A percentile compares a stretch with the other conserved stretches of the same genome.
Conservation (phyloP, 2,888 invertebrate species). For the Synergus umbraculus region DNA sequence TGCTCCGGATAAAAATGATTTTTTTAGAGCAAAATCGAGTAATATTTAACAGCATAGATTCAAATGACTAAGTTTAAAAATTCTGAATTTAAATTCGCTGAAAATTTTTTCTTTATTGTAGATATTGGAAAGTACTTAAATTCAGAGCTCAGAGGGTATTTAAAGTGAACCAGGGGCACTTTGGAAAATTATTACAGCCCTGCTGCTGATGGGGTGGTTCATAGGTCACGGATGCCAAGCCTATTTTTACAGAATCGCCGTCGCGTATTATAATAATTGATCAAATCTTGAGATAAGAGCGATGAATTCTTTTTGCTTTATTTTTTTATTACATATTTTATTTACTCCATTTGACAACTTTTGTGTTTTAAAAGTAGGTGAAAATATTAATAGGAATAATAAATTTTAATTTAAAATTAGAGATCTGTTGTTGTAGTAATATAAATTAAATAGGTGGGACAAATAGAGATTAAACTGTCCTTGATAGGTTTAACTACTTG, state of each 20-base stretch:
- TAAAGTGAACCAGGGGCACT: background rate
- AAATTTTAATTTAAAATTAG: no score
- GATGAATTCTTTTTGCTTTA: background rate
- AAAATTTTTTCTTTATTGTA: background rate
- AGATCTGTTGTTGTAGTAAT: no score
- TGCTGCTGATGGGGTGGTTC: conserved; percentile 2
- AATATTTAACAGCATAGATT: background rate
- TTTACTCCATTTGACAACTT: no score
- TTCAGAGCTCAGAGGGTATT: background rate
- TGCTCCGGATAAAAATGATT: background rate
- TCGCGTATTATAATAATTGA: no score
- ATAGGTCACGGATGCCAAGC: background rate
- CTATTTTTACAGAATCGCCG: background rate
- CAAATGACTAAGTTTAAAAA: background rate
- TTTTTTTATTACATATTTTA: no score
- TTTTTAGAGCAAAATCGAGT: background rate
- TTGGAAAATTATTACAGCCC: background rate
- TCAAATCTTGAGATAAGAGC: background rate
- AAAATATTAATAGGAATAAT: no score
- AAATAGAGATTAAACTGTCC: background rate
- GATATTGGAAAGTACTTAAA: background rate
- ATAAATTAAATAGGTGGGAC: no score
- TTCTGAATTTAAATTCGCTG: background rate
- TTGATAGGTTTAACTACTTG: background rate
- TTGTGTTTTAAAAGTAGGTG: no score